phyloP scores from a whole-genome alignment of 2,888 invertebrate species.

The Fragum fragum region DNA sequence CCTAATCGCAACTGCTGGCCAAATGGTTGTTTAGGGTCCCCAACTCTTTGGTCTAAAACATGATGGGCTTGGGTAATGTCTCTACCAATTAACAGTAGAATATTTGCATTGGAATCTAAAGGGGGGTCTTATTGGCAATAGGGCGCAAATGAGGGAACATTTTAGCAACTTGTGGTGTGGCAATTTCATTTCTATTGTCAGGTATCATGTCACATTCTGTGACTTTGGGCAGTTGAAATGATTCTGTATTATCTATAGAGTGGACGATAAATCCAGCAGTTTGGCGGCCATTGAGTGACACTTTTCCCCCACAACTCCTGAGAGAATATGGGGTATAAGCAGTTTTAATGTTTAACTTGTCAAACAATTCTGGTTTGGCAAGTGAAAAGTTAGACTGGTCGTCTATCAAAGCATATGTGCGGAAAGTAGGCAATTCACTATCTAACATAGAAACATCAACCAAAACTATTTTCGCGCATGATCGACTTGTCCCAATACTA shows the following conservation, averaged over 20 bases:
- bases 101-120: neutral
- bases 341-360: conserved; percentile 24
- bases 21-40: conserved; percentile 6
- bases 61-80: conserved; percentile 25
- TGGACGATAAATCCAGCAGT: conserved; percentile 34
- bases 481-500: conserved; percentile 26
- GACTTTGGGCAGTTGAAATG: conserved; percentile 25
- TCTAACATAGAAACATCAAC: neutral
- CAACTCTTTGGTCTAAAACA: conserved; percentile 28
- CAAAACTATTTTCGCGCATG: conserved; percentile 35
- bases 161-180: conserved; percentile 29
- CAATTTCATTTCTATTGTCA: conserved; percentile 35
- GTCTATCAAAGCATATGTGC: conserved; percentile 38
- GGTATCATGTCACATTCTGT: conserved; percentile 44
- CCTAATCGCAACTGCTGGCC: conserved; percentile 37
- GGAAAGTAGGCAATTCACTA: neutral
- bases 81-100: conserved; percentile 31
- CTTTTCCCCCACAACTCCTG: too few relatives aligned
- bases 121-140: neutral
- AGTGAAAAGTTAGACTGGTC: conserved; percentile 44
- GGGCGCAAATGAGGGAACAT: neutral
- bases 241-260: conserved; percentile 31
- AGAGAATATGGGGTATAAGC: too few relatives aligned
- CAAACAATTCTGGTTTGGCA: conserved; percentile 27
- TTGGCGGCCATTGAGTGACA: too few relatives aligned